phyloP scores from a whole-genome alignment of 1,140 invertebrate genomes.

The Cardiocondyla obscurior region DNA sequence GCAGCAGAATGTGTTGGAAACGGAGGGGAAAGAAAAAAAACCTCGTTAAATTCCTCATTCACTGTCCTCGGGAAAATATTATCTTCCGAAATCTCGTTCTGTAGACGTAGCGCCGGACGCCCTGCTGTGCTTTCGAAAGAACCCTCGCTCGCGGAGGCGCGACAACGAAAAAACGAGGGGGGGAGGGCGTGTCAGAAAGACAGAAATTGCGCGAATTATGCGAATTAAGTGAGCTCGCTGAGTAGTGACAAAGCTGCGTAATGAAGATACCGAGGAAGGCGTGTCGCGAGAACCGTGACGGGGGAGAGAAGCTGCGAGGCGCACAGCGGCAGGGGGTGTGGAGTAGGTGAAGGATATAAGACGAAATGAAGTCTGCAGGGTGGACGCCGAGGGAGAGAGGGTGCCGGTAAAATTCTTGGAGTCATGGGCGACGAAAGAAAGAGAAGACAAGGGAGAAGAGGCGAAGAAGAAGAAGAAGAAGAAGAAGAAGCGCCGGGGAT shows the following conservation, averaged over 20 bases:
- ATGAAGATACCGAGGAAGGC: constrained; percentile 62
- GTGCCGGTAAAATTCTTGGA: constrained; percentile 45
- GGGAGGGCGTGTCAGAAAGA: constrained; percentile 33
- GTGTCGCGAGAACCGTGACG: constrained; percentile 6
- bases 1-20: not conserved
- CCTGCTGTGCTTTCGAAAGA: constrained; percentile 40
- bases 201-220: constrained; percentile 60
- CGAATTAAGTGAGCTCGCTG: constrained; percentile 61
- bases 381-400: constrained; percentile 28
- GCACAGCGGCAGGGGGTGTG: constrained; percentile 12
- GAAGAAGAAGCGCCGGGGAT: not conserved
- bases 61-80: constrained; percentile 23
- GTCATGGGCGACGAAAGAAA: constrained; percentile 40
- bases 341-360: constrained; percentile 48
- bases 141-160: constrained; percentile 28
- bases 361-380: constrained; percentile 52
- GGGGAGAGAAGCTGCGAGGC: not conserved
- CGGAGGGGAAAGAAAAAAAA: not conserved
- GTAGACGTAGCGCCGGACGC: not conserved
- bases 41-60: constrained; percentile 14
- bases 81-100: constrained; percentile 26
- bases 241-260: constrained; percentile 64
- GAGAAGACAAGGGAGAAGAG: constrained; percentile 44
- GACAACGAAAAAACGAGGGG: constrained; percentile 38
- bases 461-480: not conserved